phyloP scores from a whole-genome alignment of 64 coral and sea anemone genomes.

The Stichodactyla helianthus region DNA sequence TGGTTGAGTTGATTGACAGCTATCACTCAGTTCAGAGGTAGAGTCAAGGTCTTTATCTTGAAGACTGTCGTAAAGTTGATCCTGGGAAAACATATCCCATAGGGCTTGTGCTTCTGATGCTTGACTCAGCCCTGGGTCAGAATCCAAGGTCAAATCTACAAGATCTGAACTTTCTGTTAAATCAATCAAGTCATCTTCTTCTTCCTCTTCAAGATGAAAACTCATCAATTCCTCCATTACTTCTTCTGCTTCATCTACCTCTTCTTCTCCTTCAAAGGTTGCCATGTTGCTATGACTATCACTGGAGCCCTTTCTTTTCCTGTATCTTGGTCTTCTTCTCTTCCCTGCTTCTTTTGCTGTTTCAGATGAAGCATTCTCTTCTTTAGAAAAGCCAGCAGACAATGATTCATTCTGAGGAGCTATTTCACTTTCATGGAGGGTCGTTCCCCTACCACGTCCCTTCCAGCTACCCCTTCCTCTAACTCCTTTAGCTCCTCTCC shows the following conservation, averaged over 20 bases:
- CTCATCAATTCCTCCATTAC: background rate
- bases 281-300: background rate
- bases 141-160: conserved; percentile 15
- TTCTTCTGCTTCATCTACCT: background rate
- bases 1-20: background rate
- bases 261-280: conserved; percentile 12
- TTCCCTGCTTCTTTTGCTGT: background rate
- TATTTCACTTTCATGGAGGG: background rate
- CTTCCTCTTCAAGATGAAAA: background rate
- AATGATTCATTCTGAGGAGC: background rate
- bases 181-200: conserved; percentile 5
- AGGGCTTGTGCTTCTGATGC: background rate
- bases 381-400: background rate
- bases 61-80: background rate
- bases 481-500: background rate
- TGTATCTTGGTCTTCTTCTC: background rate
- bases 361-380: background rate
- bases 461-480: conserved; percentile 2
- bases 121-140: conserved; percentile 15
- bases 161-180: background rate
- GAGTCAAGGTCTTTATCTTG: conserved; percentile 2
- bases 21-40: background rate
- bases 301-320: background rate
- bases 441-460: background rate
- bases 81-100: conserved; percentile 6